A percentile compares a stretch with the other conserved stretches of the same genome.
phyloP scores from a whole-genome alignment of 2,113 vertebrate genomes.

The Poecilia latipinna region DNA sequence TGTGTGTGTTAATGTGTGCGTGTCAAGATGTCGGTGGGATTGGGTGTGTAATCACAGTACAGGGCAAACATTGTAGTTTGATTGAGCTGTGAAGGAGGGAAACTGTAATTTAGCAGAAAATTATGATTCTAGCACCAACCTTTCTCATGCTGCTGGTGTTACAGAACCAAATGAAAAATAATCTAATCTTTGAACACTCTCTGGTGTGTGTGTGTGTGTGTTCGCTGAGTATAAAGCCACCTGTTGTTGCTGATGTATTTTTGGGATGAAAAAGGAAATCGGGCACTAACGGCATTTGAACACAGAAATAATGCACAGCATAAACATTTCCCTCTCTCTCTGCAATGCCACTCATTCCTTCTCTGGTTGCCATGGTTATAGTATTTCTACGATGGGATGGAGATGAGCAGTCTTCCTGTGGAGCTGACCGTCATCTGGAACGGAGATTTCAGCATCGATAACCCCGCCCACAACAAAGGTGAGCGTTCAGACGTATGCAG shows the following conservation, averaged over 20 bases:
- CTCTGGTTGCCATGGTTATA: constrained; percentile 69
- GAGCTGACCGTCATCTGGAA: constrained; percentile 98
- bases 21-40: constrained; percentile 31
- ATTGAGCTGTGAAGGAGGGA: constrained; percentile 60
- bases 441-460: constrained; percentile 98
- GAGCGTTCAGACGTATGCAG: constrained; percentile 37
- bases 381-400: constrained; percentile 98
- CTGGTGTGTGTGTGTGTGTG: constrained; percentile 14
- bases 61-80: constrained; percentile 72
- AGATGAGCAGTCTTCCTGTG: constrained; percentile 96
- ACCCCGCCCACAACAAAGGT: constrained; percentile 98
- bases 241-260: constrained; percentile 37
- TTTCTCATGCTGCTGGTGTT: constrained; percentile 43
- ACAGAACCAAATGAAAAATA: constrained; percentile 45
- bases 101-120: constrained; percentile 68
- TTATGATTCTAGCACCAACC: constrained; percentile 53
- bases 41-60: constrained; percentile 57
- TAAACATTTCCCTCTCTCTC: constrained; percentile 32
- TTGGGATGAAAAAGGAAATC: constrained; percentile 20
- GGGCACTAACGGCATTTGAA: constrained; percentile 24
- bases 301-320: constrained; percentile 42
- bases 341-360: constrained; percentile 26
- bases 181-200: constrained; percentile 32
- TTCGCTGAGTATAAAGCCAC: constrained; percentile 36
- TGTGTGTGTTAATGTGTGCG: constrained; percentile 40